Evolutionary conservation across 1,140 invertebrate species (phyloP).

Genomic region (Brachionus plicatilis): DNA sequence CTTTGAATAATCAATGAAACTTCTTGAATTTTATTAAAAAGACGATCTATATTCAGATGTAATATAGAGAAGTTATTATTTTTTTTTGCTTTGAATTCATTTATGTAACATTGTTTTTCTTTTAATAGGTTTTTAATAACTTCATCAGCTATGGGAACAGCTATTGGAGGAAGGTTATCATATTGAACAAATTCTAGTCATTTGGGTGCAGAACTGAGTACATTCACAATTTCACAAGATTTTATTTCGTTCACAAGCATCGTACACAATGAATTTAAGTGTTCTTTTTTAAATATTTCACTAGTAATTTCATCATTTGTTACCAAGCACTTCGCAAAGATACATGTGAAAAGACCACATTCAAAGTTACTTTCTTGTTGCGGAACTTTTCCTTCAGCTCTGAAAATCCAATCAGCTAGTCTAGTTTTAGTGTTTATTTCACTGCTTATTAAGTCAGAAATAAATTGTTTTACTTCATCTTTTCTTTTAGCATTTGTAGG

Average conservation of each 20-base stretch:
- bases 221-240: too few species aligned
- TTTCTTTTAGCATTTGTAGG: background rate
- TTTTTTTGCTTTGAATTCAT: background rate
- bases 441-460: background rate
- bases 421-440: background rate
- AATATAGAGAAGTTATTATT: background rate
- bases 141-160: background rate
- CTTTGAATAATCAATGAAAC: background rate
- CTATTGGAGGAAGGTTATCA: background rate
- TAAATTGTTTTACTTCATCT: background rate
- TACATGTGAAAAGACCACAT: too few species aligned
- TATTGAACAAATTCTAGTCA: too few species aligned
- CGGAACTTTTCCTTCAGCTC: too few species aligned
- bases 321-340: too few species aligned
- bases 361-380: too few species aligned
- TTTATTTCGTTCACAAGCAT: too few species aligned
- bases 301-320: too few species aligned
- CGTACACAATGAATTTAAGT: too few species aligned
- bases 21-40: background rate
- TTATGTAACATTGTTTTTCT: background rate
- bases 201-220: too few species aligned
- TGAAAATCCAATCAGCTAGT: too few species aligned
- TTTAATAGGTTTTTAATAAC: background rate
- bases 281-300: too few species aligned
- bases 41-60: background rate